Conservation (phyloP, 2,888 invertebrate genomes). For the Aspidiotus destructor region DNA sequence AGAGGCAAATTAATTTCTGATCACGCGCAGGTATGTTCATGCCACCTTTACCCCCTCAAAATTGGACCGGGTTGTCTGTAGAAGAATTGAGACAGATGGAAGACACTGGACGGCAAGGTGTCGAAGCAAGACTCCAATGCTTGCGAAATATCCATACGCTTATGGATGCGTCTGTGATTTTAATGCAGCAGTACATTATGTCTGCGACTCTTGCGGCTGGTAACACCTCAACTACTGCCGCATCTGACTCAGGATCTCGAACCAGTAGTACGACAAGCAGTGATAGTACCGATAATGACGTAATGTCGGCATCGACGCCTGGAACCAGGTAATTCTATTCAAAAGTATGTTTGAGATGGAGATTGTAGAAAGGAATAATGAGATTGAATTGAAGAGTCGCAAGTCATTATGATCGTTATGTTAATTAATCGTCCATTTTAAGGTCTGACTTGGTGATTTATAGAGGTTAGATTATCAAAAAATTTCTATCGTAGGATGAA, state of each 20-base stretch:
- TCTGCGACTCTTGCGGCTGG: constrained; percentile 45
- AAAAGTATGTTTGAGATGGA: too few species aligned
- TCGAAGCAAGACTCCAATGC: constrained; percentile 82
- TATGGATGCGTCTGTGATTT: constrained; percentile 82
- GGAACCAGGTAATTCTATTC: background rate
- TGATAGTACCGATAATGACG: background rate
- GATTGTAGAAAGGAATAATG: too few species aligned
- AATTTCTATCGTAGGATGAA: too few species aligned
- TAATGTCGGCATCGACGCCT: background rate
- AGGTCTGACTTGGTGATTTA: too few species aligned
- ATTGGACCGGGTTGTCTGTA: constrained; percentile 61
- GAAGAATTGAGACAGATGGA: constrained; percentile 84
- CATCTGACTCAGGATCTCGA: constrained; percentile 5
- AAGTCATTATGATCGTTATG: too few species aligned
- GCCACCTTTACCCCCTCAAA: constrained; percentile 67
- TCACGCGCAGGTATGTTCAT: constrained; percentile 46
- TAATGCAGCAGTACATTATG: constrained; percentile 87
- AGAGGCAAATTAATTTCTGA: background rate
- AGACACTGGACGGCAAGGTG: constrained; percentile 72
- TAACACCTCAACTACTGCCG: constrained; percentile 28
- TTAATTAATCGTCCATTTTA: too few species aligned
- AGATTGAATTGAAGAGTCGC: too few species aligned
- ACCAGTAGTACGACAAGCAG: background rate
- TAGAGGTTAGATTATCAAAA: too few species aligned
- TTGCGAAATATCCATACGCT: constrained; percentile 77